These are phyloP conservation scores for Tubulanus polymorphus DNA, from an alignment of 2,888 invertebrate species.

Conservation along the genomic window DNA sequence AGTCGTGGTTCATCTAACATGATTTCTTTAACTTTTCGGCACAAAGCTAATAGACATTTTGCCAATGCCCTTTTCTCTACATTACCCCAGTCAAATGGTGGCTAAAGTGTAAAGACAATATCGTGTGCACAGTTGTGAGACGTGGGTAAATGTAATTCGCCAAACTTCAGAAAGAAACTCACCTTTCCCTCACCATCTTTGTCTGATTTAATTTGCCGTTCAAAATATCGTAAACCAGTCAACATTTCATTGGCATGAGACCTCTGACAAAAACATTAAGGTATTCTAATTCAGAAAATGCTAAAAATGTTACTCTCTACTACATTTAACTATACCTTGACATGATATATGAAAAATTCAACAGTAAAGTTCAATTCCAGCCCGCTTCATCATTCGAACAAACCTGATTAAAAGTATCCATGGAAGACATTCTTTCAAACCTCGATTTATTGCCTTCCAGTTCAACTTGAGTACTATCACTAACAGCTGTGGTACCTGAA, in stretches of 20 bases:
- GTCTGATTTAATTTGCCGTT: slow-evolving; percentile 46
- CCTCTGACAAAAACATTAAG: slow-evolving; percentile 40
- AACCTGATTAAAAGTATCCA: slow-evolving; percentile 59
- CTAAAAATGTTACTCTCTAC: no score
- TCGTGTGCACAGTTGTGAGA: not conserved
- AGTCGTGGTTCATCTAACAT: slow-evolving; percentile 58
- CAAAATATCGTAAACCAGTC: slow-evolving; percentile 58
- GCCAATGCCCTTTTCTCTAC: slow-evolving; percentile 55
- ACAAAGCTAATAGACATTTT: slow-evolving; percentile 58
- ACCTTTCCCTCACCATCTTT: slow-evolving; percentile 35
- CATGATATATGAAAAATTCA: not conserved
- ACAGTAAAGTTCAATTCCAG: not conserved
- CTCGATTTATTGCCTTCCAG: slow-evolving; percentile 46
- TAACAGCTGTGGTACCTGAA: slow-evolving; percentile 47
- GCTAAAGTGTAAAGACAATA: slow-evolving; percentile 26
- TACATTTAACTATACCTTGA: no score
- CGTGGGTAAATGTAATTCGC: not conserved
- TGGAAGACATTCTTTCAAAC: slow-evolving; percentile 54
- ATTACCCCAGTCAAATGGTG: slow-evolving; percentile 52
- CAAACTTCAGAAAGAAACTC: not conserved
- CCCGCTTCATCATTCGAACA: no score
- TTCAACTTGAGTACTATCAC: slow-evolving; percentile 40
- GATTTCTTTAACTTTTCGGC: slow-evolving; percentile 61
- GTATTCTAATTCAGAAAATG: no score
- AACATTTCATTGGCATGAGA: slow-evolving; percentile 61